phyloP scores from a whole-genome alignment of 1,140 invertebrate species.

The Holotrichia oblita region DNA sequence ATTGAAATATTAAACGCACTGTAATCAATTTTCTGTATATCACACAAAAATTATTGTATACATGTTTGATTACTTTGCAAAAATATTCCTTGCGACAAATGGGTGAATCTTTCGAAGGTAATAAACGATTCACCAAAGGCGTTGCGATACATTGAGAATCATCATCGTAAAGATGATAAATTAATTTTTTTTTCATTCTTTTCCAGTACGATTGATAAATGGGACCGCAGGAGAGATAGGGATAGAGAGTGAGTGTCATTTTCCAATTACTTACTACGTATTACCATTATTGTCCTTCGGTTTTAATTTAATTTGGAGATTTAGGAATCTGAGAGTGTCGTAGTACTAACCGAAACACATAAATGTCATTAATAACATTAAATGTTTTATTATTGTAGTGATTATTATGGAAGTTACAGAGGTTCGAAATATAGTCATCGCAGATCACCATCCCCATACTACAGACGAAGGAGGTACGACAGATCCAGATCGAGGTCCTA shows the following conservation, averaged over 20 bases:
- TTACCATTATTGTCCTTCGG: no score
- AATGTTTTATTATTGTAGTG: slow-evolving; percentile 33
- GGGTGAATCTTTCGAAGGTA: slow-evolving; percentile 25
- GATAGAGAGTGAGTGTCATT: slow-evolving; percentile 64
- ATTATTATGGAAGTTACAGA: slow-evolving; percentile 42
- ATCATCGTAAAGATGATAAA: no score
- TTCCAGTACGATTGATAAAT: slow-evolving; percentile 49
- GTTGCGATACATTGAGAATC: slow-evolving; percentile 46
- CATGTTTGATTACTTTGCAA: background rate
- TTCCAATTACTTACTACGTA: no score
- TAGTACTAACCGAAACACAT: background rate
- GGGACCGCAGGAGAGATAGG: slow-evolving; percentile 46
- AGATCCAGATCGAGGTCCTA: slow-evolving; percentile 82
- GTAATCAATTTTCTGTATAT: background rate
- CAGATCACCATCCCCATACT: slow-evolving; percentile 65
- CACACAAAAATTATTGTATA: background rate
- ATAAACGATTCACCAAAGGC: slow-evolving; percentile 51
- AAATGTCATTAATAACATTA: background rate
- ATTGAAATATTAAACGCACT: background rate
- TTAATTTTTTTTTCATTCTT: slow-evolving; percentile 12
- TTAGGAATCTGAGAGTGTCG: no score
- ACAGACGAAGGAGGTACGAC: slow-evolving; percentile 72
- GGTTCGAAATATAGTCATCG: slow-evolving; percentile 58
- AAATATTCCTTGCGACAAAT: background rate
- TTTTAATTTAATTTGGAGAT: no score